Evolutionary conservation across 2,888 invertebrate species (phyloP).

Genomic region (Eilema caniola): DNA sequence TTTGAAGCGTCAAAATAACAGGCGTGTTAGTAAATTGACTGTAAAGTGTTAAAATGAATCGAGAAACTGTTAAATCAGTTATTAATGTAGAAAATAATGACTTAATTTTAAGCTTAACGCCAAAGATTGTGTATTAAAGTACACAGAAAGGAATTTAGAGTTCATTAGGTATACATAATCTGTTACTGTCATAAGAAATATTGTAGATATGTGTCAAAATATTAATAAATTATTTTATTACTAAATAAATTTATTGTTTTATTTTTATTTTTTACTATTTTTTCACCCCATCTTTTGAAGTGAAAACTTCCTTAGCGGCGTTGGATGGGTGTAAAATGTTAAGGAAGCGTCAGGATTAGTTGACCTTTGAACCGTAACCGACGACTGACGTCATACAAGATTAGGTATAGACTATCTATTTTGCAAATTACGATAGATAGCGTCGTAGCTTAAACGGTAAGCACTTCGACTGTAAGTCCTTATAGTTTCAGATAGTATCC

Average conservation of each 20-base stretch:
- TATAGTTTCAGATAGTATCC: too few relatives aligned
- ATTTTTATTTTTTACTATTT: not conserved
- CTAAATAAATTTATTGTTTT: not conserved
- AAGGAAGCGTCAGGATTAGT: too few relatives aligned
- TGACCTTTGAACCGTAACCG: too few relatives aligned
- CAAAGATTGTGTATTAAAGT: conserved; percentile 6
- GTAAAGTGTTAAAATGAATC: too few relatives aligned
- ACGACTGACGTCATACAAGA: too few relatives aligned
- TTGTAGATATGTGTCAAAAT: not conserved
- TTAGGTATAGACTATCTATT: too few relatives aligned
- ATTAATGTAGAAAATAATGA: not conserved
- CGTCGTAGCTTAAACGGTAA: too few relatives aligned
- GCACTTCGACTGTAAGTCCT: too few relatives aligned
- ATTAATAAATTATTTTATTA: conserved; percentile 4
- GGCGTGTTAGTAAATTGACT: not conserved
- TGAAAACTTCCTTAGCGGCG: too few relatives aligned
- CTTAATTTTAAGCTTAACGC: conserved; percentile 10
- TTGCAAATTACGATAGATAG: too few relatives aligned
- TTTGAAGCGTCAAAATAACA: not conserved
- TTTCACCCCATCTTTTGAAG: too few relatives aligned
- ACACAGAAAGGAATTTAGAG: not conserved
- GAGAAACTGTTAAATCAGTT: not conserved
- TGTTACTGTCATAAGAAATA: not conserved
- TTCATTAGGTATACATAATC: not conserved
- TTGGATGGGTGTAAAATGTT: too few relatives aligned